Conservation (phyloP, 2,113 vertebrate species). For the Notothenia rossii region DNA sequence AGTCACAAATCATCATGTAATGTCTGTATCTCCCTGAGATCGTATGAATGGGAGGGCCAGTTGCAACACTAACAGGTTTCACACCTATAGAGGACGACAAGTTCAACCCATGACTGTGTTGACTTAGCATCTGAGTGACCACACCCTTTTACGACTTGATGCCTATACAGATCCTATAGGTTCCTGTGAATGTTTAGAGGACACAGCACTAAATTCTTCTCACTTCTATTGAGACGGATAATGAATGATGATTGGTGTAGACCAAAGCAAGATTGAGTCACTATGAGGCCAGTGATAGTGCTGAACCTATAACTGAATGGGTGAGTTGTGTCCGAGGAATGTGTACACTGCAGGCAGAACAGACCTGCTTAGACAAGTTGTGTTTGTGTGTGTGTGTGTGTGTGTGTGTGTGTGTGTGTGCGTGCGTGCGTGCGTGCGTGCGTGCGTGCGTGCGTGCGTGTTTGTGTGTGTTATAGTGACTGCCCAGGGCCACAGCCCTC, state of each 20-base stretch:
- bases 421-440: no score
- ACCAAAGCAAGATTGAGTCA: constrained; percentile 17
- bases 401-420: neutral
- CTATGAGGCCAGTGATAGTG: neutral
- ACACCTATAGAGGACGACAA: neutral
- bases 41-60: neutral
- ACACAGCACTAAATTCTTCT: neutral
- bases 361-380: constrained; percentile 52
- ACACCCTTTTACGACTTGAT: constrained; percentile 14
- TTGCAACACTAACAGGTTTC: constrained; percentile 38
- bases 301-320: constrained; percentile 17
- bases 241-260: constrained; percentile 1
- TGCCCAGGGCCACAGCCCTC: neutral
- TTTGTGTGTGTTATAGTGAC: neutral
- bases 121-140: constrained; percentile 7
- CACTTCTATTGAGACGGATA: neutral
- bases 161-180: neutral
- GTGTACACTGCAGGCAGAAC: constrained; percentile 28
- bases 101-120: constrained; percentile 14
- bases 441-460: neutral
- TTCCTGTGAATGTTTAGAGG: neutral
- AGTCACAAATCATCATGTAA: neutral
- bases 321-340: constrained; percentile 56
- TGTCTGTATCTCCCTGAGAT: neutral
- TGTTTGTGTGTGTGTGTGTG: no score